Percentiles rank a stretch among this genome's conserved stretches.
phyloP scores from a whole-genome alignment of 1,140 invertebrate genomes.

The Steinernema khuongi region DNA sequence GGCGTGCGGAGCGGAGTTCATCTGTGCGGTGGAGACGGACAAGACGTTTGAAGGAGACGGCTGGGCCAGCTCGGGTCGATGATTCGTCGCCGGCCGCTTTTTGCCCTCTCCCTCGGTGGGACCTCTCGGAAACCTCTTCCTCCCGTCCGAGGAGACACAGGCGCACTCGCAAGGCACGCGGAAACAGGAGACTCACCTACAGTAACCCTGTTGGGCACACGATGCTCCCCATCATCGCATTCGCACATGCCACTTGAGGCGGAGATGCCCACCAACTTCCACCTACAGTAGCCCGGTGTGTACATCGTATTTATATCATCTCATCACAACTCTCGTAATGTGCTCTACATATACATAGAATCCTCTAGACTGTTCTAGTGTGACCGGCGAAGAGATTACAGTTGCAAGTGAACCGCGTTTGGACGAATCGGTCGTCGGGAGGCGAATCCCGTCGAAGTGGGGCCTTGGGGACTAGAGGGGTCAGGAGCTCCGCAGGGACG shows the following conservation, averaged over 20 bases:
- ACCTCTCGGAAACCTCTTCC: background rate
- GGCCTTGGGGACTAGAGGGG: background rate
- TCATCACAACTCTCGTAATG: too few relatives aligned
- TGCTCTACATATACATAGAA: background rate
- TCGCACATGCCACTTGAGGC: too few relatives aligned
- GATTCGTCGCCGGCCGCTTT: conserved; percentile 1
- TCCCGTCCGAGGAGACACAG: background rate
- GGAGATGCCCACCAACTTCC: too few relatives aligned
- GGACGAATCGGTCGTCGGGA: background rate
- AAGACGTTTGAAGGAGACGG: background rate
- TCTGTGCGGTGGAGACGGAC: background rate
- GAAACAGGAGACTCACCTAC: too few relatives aligned
- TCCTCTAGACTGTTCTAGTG: background rate
- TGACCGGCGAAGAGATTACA: conserved; percentile 15
- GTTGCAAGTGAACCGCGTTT: background rate
- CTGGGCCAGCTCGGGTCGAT: background rate
- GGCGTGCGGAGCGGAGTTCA: background rate
- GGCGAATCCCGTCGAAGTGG: background rate
- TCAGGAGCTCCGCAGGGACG: background rate
- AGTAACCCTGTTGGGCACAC: too few relatives aligned
- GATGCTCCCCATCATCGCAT: too few relatives aligned
- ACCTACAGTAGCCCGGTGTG: too few relatives aligned
- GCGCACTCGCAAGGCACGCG: too few relatives aligned
- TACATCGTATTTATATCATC: too few relatives aligned
- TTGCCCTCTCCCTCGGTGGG: background rate